Base-by-base conservation (phyloP, 1,140 invertebrate genomes). In the Conus ventricosus region DNA sequence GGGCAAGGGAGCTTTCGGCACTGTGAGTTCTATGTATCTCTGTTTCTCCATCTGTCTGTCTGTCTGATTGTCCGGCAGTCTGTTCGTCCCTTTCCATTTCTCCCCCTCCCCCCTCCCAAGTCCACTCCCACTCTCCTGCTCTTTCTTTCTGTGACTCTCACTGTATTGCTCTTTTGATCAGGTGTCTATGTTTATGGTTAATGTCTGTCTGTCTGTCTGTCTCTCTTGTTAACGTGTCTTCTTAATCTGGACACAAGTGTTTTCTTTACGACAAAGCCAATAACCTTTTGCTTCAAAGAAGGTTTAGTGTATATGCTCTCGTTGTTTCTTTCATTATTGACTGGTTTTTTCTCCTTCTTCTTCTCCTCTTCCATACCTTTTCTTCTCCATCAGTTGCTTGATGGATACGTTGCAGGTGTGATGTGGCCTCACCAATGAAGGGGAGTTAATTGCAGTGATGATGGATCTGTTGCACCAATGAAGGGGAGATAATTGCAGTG, bases 1-100 rank as follows among this genome's bases (percentile, higher is more conserved):
- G 0, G 95, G 95, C 10, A 93, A 93, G 90, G 95, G 95, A 81
- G 95, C 95, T 23, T 95, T 94, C 93, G 95, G 94, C 82, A 94
- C 92, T 10, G 95, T 95, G 90, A 92, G 94, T 89, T 27, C 39
- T 78, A 0, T 10, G 27, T 51, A 1, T 39, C 17, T 0, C 39
- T 78, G 76, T 39, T 23, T 8, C 67, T 71, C 8, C 4, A 0
- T 8, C 67, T 71, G 67, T 71, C 67, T 63, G 39, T 39, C 39
- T 39, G 39, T 39, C 39, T 39, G 39, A 39, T 39, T 39, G 39
- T 39, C 39, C 3, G 39, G 39, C 39, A 39, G 39, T 39, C 39
- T 39, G 39, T 39, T 39, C 39, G 39, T 39, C 39, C 39, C 39
- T 39, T 39, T 39, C 39, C 39, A 39, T 3, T 3, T 39, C 39